Conservation (phyloP, 2,113 vertebrate species). For the Bufo gargarizans region DNA sequence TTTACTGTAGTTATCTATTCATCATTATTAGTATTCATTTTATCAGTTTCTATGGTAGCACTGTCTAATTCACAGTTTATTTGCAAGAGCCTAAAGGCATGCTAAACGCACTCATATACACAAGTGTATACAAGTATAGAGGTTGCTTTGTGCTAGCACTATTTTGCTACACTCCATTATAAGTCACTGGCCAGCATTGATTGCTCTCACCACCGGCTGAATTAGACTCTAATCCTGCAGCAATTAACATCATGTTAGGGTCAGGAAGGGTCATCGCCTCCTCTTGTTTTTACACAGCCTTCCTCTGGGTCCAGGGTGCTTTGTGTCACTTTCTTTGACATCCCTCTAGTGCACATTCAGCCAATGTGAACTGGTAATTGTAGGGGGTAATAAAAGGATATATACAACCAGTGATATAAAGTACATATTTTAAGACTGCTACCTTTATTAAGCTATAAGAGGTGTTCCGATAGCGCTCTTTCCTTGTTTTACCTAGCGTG, state of each 20-base stretch:
- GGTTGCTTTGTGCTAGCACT: background rate
- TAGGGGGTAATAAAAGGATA: background rate
- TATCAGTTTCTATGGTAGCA: background rate
- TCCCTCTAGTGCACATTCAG: slow-evolving; percentile 12
- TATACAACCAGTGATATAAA: background rate
- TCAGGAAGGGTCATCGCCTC: slow-evolving; percentile 30
- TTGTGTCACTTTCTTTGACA: background rate
- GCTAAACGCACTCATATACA: background rate
- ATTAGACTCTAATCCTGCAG: slow-evolving; percentile 34
- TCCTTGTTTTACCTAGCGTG: too few species aligned
- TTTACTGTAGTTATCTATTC: background rate
- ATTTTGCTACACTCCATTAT: background rate
- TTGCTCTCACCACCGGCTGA: slow-evolving; percentile 37
- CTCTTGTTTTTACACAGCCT: background rate
- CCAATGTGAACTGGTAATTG: background rate
- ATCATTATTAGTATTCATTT: background rate
- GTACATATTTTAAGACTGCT: too few species aligned
- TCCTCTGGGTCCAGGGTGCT: background rate
- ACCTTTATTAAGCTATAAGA: too few species aligned
- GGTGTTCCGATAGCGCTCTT: too few species aligned
- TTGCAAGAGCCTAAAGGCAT: background rate
- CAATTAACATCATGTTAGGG: slow-evolving; percentile 46
- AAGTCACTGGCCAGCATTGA: slow-evolving; percentile 37
- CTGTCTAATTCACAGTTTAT: background rate
- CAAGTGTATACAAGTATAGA: background rate